Evolutionary conservation across 2,113 vertebrate genomes (phyloP), one percentile per base, ranked within the genome.

Genomic region (Callipepla squamata): DNA sequence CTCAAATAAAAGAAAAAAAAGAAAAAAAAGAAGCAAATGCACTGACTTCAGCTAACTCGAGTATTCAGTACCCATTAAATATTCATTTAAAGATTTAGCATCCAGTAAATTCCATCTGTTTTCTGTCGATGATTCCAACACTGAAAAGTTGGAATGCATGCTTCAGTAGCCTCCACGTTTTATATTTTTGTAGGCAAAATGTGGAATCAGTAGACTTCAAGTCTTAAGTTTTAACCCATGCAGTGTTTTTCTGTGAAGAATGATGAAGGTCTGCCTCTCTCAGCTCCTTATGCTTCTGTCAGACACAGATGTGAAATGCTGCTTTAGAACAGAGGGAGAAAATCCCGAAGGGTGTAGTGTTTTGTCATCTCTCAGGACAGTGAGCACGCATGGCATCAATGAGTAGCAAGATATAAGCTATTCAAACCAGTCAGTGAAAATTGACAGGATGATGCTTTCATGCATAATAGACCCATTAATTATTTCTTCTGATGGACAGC

Each of bases 311-410:
- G 98, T 97, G 93, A 92, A 97, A 96, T 96, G 90, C 97, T 97
- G 97, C 94, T 97, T 97, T 95, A 95, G 97, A 97, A 94, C 66
- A 77, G 94, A 92, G 91, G 93, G 97, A 97, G 95, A 97, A 97
- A 98, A 98, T 98, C 98, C 98, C 94, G 95, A 97, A 97, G 98
- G 98, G 97, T 97, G 97, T 97, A 96, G 91, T 92, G 98, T 98
- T 97, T 98, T 98, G 97, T 98, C 98, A 94, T 97, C 79, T 98
- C 98, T 98, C 97, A 87, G 97, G 98, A 98, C 98, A 98, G 97
- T 97, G 97, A 98, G 97, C 98, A 97, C 61, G 91, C 98, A 97
- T 96, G 97, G 97, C 97, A 96, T 96, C 97, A 97, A 87, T 96
- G 96, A 96, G 93, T 91, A 94, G 96, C 97, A 96, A 30, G 97